Base-by-base conservation (phyloP, 2,113 vertebrate genomes). In the Ptyas mucosa region DNA sequence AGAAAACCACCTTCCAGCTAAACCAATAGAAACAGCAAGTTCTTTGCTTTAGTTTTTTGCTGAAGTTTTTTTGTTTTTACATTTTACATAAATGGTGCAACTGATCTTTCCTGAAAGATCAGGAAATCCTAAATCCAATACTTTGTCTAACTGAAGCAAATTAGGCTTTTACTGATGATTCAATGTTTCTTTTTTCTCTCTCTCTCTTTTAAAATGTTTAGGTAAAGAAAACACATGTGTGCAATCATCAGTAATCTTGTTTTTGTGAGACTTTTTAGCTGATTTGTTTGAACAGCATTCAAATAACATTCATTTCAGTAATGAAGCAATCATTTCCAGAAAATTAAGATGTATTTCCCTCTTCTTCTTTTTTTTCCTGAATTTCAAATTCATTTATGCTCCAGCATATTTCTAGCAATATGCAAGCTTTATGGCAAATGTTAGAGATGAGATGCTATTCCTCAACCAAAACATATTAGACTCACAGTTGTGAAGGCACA, bases 1-100 rank as follows among this genome's bases (percentile, higher is more conserved):
- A 93, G 88, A 5, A 81, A 95, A 10, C 58, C 55, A 89, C 90
- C 93, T 91, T 93, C 91, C 54, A 57, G 14, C 10, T 53, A 34
- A 92, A n/a, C 29, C 5, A 55, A 94, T 87, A 12, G 5, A 24
- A 96, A 8, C 29, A 5, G 6, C 64, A 5, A 11, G 61, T 34
- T n/a, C 55, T 53, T 43, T 87, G 21, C 34, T 39, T 18, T 29
- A 90, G 69, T 26, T 24, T 26, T 24, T 21, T 21, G 18, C 43
- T 81, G n/a, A 81, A 81, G n/a, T 7, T 58, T 87, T 46, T 15
- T 69, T 69, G 11, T n/a, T 54, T 11, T 24, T 46, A 86, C 39
- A 86, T 88, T 57, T 43, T 93, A 23, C 0, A 0, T 15, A 55
- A n/a, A 23, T 21, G 11, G 29, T 21, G 5, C 51, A 88, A 49